phyloP scores from a whole-genome alignment of 2,113 vertebrate species.

The Anhinga anhinga region DNA sequence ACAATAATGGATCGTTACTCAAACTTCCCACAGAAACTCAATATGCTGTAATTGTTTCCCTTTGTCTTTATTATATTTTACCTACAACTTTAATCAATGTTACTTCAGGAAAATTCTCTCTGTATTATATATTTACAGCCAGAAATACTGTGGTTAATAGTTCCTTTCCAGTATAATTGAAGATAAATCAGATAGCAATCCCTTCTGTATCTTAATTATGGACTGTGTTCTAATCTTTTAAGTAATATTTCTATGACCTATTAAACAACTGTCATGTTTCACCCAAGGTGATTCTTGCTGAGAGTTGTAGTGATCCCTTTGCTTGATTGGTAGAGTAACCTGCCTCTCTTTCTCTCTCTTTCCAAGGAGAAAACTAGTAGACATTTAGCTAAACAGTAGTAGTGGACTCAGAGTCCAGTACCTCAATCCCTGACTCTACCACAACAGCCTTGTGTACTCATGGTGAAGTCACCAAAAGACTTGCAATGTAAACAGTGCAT shows the following conservation, averaged over 20 bases:
- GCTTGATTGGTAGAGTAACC: too few species aligned
- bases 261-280: not conserved
- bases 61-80: slow-evolving; percentile 3
- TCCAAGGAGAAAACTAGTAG: not conserved
- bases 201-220: not conserved
- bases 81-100: not conserved
- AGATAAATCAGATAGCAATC: not conserved
- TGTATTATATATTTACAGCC: not conserved
- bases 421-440: not conserved
- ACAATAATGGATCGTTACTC: slow-evolving; percentile 14
- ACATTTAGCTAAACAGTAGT: not conserved
- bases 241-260: not conserved
- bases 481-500: not conserved
- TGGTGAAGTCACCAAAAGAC: not conserved
- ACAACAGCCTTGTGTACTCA: not conserved
- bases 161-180: not conserved
- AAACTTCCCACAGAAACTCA: slow-evolving; percentile 24
- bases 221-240: not conserved
- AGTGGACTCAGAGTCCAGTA: not conserved
- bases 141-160: not conserved
- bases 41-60: not conserved
- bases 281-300: not conserved
- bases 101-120: not conserved
- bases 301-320: not conserved
- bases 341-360: not conserved